Conservation (phyloP, 2,888 invertebrate species). For the Parascotia fuliginaria region DNA sequence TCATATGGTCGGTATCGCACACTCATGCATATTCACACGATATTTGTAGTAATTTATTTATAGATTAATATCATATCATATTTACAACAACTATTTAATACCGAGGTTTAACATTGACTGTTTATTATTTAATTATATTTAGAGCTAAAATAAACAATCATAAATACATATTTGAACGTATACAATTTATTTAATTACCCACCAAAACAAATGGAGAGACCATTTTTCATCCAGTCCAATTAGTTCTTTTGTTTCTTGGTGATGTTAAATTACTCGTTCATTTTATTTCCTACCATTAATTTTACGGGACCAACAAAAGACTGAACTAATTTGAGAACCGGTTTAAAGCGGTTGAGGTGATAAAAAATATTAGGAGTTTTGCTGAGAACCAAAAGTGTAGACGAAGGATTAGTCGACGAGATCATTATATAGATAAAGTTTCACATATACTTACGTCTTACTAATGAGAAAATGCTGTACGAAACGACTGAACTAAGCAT, state of each 20-base stretch:
- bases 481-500: constrained; percentile 18
- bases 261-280: not conserved
- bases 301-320: not conserved
- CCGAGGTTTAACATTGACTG: no score
- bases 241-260: not conserved
- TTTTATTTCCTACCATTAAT: not conserved
- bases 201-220: not conserved
- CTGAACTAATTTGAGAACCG: not conserved
- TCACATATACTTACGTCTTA: constrained; percentile 7
- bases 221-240: not conserved
- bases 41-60: no score
- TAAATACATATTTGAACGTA: not conserved
- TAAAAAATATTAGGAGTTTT: not conserved
- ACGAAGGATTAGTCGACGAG: not conserved
- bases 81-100: no score
- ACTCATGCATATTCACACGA: no score
- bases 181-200: not conserved
- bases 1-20: no score
- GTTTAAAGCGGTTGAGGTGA: not conserved
- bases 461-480: constrained; percentile 29
- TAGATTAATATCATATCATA: no score
- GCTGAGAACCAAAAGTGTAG: not conserved
- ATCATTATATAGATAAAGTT: not conserved
- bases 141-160: no score
- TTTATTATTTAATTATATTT: no score